Evolutionary conservation across 2,113 vertebrate species (phyloP).

Genomic region (Hemicordylus capensis): DNA sequence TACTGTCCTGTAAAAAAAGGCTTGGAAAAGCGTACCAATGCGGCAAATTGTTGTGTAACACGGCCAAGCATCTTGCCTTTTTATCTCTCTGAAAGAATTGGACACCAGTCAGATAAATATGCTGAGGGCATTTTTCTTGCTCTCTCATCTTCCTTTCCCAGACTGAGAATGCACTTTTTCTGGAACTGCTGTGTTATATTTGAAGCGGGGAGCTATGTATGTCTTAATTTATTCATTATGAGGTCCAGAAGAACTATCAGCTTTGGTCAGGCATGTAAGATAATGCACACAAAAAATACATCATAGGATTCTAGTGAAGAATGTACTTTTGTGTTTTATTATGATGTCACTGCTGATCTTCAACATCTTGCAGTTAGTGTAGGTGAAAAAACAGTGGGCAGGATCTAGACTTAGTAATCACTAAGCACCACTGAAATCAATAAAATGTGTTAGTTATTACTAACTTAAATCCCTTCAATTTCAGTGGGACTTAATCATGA

Average conservation of each 20-base stretch:
- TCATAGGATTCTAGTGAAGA: slow-evolving; percentile 11
- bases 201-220: neutral
- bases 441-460: too few relatives aligned
- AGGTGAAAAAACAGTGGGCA: neutral
- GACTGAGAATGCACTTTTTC: neutral
- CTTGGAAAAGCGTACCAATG: slow-evolving; percentile 71
- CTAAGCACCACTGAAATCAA: too few relatives aligned
- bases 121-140: neutral
- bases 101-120: neutral
- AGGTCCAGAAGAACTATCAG: neutral
- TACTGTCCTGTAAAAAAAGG: slow-evolving; percentile 74
- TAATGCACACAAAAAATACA: neutral
- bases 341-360: slow-evolving; percentile 3
- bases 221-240: neutral
- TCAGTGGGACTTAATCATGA: too few relatives aligned
- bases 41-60: slow-evolving; percentile 70
- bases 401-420: too few relatives aligned
- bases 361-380: neutral
- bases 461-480: too few relatives aligned
- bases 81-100: slow-evolving; percentile 7
- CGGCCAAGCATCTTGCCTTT: slow-evolving; percentile 60
- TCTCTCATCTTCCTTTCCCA: neutral
- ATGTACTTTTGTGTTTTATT: slow-evolving; percentile 14
- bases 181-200: neutral
- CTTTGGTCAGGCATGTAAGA: neutral